These are phyloP conservation scores for Chiridota heheva DNA, from an alignment of 35 echinoderm and acorn worm genomes.

Conservation along the genomic window DNA sequence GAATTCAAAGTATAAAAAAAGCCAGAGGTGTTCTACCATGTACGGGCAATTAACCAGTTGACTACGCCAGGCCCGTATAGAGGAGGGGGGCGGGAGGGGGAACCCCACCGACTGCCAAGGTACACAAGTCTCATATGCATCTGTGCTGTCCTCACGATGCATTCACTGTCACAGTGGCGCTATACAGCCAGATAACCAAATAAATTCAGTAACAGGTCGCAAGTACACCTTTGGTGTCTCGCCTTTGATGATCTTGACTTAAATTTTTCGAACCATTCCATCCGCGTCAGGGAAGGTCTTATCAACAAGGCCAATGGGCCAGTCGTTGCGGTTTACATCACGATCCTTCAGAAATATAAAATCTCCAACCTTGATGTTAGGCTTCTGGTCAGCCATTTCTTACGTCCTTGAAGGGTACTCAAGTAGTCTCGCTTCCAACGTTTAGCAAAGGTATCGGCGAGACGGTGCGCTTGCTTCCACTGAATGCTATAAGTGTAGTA, in stretches of 20 bases:
- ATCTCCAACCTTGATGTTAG: slow-evolving; percentile 35
- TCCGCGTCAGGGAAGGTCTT: slow-evolving; percentile 15
- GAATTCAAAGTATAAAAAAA: too few species aligned
- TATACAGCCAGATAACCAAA: too few species aligned
- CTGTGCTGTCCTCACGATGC: too few species aligned
- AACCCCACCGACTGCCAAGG: too few species aligned
- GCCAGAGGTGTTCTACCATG: too few species aligned
- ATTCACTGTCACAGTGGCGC: too few species aligned
- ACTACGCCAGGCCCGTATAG: too few species aligned
- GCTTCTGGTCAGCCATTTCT: slow-evolving; percentile 41
- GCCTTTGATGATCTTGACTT: slow-evolving; percentile 1
- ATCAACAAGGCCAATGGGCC: slow-evolving; percentile 29
- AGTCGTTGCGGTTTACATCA: slow-evolving; percentile 34
- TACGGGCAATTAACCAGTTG: too few species aligned
- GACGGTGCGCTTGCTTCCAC: slow-evolving; percentile 41
- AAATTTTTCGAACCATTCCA: slow-evolving; percentile 47
- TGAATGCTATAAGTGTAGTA: not conserved
- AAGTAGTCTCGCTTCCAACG: slow-evolving; percentile 58
- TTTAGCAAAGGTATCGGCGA: slow-evolving; percentile 26
- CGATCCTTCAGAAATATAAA: slow-evolving; percentile 42
- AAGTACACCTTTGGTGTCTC: slow-evolving; percentile 20
- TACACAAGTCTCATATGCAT: too few species aligned
- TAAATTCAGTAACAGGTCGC: slow-evolving; percentile 14
- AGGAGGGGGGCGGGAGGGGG: too few species aligned
- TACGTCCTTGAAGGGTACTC: slow-evolving; percentile 14